Base-by-base conservation (phyloP, 2,888 invertebrate species). In the Tiliacea citrago region DNA sequence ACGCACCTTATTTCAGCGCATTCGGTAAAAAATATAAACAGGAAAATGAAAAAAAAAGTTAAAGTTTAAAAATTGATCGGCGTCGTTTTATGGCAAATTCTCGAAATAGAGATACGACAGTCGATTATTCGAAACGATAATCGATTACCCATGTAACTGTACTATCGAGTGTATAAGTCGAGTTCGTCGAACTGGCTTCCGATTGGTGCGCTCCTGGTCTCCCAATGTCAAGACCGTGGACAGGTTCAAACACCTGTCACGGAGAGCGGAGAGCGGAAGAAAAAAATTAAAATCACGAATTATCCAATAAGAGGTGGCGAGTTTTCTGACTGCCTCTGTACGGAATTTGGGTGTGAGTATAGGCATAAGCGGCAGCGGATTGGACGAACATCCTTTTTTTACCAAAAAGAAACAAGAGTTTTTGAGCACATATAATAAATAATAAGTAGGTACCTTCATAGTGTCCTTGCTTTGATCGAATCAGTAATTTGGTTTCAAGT, bases 251-350 rank as follows among this genome's bases (percentile, higher is more conserved):
- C 95, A 96, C 96, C 96, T 96, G 96, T 91, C 89, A 88, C 84
- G 79, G 80, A 86, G 85, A 82, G 47, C 84, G 79, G 80, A 86
- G 85, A 82, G 47, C 77, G 68, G 60, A 79, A 81, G 79, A 89
- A 91, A 92, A 94, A 93, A 94, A 92, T 92, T 88, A 91, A 95
- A 95, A 95, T 94, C 95, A 95, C 95, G 95, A 96, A 95, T 95
- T 95, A 95, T 93, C 95, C 95, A 95, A 95, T 94, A 94, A 94
- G 94, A 95, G 93, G 90, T 89, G 63, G 66, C 90, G 73, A 89
- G 91, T 93, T 94, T 94, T 92, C 93, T 93, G 91, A 89, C 86
- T 88, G 87, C 90, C 84, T 89, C 87, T 88, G 78, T 80, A 83
- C 76, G 77, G 73, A 73, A 80, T 73, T 78, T 73, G 73, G 67